phyloP scores from a whole-genome alignment of 37 sponge, comb jelly and placozoan genomes.

The Spongilla lacustris region DNA sequence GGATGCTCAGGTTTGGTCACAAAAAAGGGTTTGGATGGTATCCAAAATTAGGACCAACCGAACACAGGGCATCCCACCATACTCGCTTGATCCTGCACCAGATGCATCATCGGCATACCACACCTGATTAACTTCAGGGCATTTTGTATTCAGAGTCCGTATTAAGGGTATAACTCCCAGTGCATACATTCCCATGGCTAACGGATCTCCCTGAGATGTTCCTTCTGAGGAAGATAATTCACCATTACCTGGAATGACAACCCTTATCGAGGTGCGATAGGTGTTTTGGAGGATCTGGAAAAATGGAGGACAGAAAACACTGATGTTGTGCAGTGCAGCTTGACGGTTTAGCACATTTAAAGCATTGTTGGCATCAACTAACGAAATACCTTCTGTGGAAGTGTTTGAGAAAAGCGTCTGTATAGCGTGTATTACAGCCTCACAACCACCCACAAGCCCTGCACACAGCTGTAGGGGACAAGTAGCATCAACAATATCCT shows the following conservation, averaged over 20 bases:
- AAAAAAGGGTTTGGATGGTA: constrained; percentile 36
- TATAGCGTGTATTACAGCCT: constrained; percentile 51
- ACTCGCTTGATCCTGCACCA: neutral
- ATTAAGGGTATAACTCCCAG: too few species aligned
- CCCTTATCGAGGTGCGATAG: too few species aligned
- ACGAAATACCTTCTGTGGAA: constrained; percentile 29
- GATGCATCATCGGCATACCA: too few species aligned
- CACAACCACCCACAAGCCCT: constrained; percentile 49
- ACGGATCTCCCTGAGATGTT: constrained; percentile 52
- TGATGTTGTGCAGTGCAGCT: constrained; percentile 50
- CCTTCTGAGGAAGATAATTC: constrained; percentile 39
- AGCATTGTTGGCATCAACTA: constrained; percentile 70
- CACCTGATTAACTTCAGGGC: too few species aligned
- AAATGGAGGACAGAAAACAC: constrained; percentile 21
- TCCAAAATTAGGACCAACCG: constrained; percentile 25
- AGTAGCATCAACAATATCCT: constrained; percentile 39
- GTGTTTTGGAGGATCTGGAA: constrained; percentile 22
- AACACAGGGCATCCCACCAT: constrained; percentile 14
- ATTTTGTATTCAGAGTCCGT: too few species aligned
- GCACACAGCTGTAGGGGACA: constrained; percentile 71
- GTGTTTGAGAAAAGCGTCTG: constrained; percentile 4
- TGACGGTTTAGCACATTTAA: constrained; percentile 52
- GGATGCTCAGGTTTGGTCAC: constrained; percentile 29
- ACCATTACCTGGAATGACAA: too few species aligned
- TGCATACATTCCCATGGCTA: constrained; percentile 65